Base-by-base conservation (phyloP, 2,888 invertebrate species). In the Dynastes maya region DNA sequence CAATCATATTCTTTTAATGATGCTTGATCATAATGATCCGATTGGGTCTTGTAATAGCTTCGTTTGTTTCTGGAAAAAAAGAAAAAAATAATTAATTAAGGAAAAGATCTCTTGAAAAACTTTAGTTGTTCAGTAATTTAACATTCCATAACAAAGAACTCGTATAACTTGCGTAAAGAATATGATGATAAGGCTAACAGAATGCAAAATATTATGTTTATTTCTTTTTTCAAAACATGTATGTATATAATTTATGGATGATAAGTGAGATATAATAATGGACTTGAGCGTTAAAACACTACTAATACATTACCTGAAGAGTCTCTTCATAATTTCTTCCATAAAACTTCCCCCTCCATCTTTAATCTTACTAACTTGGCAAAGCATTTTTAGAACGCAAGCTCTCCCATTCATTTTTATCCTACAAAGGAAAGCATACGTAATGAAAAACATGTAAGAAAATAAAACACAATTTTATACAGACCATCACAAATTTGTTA, bases 311-410 rank as follows among this genome's bases (percentile, higher is more conserved):
- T 87, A 93, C 94, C 92, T 92, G 87, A 94, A 94, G 80, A 93
- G 89, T 79, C 91, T 90, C 85, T 92, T 90, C 8, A 93, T 87
- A 77, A 93, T 90, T 89, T 94, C 94, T 80, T 92, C 90, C 80
- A 92, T 88, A 87, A 94, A 93, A 83, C 91, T 90, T 67, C 92
- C 92, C 81, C 91, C 90, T 79, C 84, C 83, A 55, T 84, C 83
- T 29, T 80, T 82, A 63, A 88, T 83, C 45, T 89, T 88, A 79
- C 91, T 92, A 29, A 93, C 90, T 85, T 92, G 91, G 87, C 94
- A 94, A 86, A 94, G 90, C 83, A 92, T 91, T 86, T 91, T 92
- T 83, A 93, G 90, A 80, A 94, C 90, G 88, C 94, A 94, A 79
- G 91, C 90, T 81, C 90, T 90, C 11, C 94, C 94, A 81, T 89